Evolutionary conservation across 2,113 vertebrate genomes (phyloP).

Genomic region (Budorcas taxicolor): DNA sequence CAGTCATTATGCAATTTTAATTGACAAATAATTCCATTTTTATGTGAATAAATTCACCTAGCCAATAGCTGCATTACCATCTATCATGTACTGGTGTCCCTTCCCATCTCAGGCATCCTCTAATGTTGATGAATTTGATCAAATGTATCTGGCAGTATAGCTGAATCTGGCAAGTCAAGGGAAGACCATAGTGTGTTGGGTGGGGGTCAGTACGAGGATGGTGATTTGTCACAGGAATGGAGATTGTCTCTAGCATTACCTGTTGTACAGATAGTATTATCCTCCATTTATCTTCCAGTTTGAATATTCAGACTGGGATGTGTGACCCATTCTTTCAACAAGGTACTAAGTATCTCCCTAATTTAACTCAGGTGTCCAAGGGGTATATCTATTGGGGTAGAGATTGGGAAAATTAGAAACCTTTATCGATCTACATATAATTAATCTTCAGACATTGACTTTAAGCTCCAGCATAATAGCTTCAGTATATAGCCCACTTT

Average conservation of each 20-base stretch:
- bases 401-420: constrained; percentile 76
- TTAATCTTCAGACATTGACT: constrained; percentile 81
- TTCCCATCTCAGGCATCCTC: constrained; percentile 32
- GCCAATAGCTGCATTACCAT: constrained; percentile 68
- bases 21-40: constrained; percentile 80
- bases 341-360: constrained; percentile 84
- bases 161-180: constrained; percentile 54
- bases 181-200: constrained; percentile 38
- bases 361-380: constrained; percentile 76
- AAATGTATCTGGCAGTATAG: constrained; percentile 54
- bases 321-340: constrained; percentile 82
- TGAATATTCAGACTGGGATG: constrained; percentile 80
- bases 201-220: background rate
- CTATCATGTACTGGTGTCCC: constrained; percentile 36
- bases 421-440: constrained; percentile 79
- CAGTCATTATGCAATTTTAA: constrained; percentile 77
- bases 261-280: constrained; percentile 84
- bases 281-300: constrained; percentile 81
- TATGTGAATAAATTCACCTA: constrained; percentile 72
- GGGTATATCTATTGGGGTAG: constrained; percentile 63
- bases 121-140: constrained; percentile 69
- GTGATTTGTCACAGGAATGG: constrained; percentile 75
- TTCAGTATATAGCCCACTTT: constrained; percentile 65
- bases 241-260: constrained; percentile 78
- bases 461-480: constrained; percentile 77